phyloP scores from a whole-genome alignment of 2,888 invertebrate species.

The Sminthurides aquaticus region DNA sequence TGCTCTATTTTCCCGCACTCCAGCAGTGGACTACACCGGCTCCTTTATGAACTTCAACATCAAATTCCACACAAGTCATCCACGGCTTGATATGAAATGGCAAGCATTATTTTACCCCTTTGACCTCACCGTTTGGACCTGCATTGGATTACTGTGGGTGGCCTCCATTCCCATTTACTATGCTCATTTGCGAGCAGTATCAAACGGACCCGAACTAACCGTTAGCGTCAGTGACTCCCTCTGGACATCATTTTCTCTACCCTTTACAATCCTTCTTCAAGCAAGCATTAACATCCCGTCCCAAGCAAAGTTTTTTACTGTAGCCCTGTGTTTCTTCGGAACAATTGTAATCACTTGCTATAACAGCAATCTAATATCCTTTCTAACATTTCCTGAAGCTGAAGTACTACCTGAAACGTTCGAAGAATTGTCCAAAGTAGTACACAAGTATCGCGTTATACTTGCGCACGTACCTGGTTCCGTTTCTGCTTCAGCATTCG shows the following conservation, averaged over 20 bases:
- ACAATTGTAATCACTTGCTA: too few relatives aligned
- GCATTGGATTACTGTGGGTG: neutral
- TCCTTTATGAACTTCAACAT: neutral
- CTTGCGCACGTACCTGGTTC: neutral
- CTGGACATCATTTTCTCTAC: too few relatives aligned
- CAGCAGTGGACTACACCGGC: neutral
- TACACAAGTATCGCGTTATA: neutral
- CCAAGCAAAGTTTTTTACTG: neutral
- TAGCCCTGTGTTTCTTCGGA: too few relatives aligned
- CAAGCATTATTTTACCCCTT: neutral
- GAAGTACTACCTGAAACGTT: constrained; percentile 5
- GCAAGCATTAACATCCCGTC: too few relatives aligned
- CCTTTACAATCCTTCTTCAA: too few relatives aligned
- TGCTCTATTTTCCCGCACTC: neutral
- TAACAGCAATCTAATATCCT: constrained; percentile 9
- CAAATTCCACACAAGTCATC: neutral
- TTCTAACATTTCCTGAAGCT: constrained; percentile 14
- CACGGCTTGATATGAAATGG: neutral
- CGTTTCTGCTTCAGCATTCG: neutral
- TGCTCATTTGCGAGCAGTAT: too few relatives aligned
- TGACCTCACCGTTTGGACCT: neutral
- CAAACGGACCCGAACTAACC: too few relatives aligned
- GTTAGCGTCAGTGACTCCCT: too few relatives aligned
- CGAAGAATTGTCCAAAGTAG: neutral
- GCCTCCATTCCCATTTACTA: neutral